These are phyloP conservation scores for Cephus pygmeus DNA, from an alignment of 2,888 invertebrate species.

Conservation along the genomic window DNA sequence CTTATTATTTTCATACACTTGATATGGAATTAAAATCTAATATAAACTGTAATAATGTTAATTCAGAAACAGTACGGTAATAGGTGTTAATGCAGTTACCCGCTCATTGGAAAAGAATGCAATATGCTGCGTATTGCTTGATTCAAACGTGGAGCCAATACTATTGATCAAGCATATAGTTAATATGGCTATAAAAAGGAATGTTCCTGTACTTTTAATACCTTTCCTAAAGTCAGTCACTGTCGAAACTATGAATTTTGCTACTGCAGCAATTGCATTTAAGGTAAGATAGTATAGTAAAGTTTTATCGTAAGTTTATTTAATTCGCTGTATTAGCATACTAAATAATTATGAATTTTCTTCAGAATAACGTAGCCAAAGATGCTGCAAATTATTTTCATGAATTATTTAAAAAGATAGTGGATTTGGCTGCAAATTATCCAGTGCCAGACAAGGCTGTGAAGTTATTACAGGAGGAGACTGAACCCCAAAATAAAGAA, in stretches of 20 bases:
- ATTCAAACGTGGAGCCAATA: conserved; percentile 50
- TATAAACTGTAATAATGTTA: conserved; percentile 3
- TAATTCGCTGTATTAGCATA: no score
- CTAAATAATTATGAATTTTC: neutral
- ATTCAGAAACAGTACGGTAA: conserved; percentile 43
- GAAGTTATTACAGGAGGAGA: conserved; percentile 19
- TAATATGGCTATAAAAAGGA: conserved; percentile 52
- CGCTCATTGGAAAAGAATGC: conserved; percentile 53
- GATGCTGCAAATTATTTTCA: conserved; percentile 38
- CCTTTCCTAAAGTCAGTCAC: conserved; percentile 51
- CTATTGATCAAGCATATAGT: conserved; percentile 56
- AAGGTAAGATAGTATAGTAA: conserved; percentile 39
- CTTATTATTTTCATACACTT: neutral
- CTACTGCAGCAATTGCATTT: conserved; percentile 49
- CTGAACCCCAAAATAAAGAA: conserved; percentile 13
- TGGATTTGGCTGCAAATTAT: conserved; percentile 29
- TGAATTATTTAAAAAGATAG: conserved; percentile 39
- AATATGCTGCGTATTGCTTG: conserved; percentile 51
- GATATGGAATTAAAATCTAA: conserved; percentile 6
- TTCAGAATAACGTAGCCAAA: conserved; percentile 39
- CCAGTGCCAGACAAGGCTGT: conserved; percentile 8
- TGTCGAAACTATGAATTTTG: conserved; percentile 46
- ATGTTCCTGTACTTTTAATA: conserved; percentile 51
- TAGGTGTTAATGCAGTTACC: conserved; percentile 58
- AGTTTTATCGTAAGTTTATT: no score